Conservation (phyloP, 1,140 invertebrate genomes). For the Lethrus apterus region DNA sequence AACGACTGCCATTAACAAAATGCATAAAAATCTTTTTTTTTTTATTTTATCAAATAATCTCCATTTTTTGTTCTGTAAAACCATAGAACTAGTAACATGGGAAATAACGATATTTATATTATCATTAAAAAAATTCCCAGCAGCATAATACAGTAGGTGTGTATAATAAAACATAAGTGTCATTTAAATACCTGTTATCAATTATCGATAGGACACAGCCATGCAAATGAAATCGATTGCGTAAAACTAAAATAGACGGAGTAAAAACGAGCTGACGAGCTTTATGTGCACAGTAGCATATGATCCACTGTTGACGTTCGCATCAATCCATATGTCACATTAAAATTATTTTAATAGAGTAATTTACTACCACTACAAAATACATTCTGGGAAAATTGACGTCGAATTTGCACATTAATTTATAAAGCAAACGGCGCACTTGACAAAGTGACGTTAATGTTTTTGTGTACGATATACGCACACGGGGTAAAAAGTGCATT, state of each 20-base stretch:
- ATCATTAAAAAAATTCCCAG: slow-evolving; percentile 3
- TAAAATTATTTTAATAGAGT: slow-evolving; percentile 40
- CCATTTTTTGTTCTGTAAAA: no score
- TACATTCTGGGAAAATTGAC: slow-evolving; percentile 18
- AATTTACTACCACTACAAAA: slow-evolving; percentile 23
- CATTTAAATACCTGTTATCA: slow-evolving; percentile 36
- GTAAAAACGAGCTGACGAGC: slow-evolving; percentile 14
- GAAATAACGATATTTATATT: slow-evolving; percentile 11
- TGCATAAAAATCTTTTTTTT: no score
- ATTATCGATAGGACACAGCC: slow-evolving; percentile 27
- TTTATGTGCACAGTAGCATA: slow-evolving; percentile 37
- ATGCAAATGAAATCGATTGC: slow-evolving; percentile 1
- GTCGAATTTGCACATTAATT: slow-evolving; percentile 12
- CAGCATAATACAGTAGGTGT: slow-evolving; percentile 14
- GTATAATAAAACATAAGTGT: slow-evolving; percentile 37
- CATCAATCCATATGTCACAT: slow-evolving; percentile 38
- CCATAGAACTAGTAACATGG: no score
- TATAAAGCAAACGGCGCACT: slow-evolving; percentile 10
- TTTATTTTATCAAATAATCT: no score
- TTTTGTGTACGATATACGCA: no score
- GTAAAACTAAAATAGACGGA: not conserved
- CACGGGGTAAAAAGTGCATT: no score
- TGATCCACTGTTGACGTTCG: slow-evolving; percentile 38
- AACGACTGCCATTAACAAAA: no score
- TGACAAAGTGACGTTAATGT: slow-evolving; percentile 6